phyloP scores from a whole-genome alignment of 1,140 invertebrate genomes.

The Trypoxylus dichotomus region DNA sequence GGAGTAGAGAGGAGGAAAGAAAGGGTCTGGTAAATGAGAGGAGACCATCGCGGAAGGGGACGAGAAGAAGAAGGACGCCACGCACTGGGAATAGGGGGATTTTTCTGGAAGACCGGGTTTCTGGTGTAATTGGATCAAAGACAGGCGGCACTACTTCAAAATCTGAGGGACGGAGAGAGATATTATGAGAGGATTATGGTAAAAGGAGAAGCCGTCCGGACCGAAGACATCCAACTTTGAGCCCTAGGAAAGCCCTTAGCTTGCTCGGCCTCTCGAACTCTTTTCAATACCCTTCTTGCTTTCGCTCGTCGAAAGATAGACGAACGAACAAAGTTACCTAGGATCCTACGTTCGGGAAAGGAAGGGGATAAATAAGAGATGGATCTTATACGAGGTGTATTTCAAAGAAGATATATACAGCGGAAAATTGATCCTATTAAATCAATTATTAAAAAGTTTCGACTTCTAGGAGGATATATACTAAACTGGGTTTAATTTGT shows the following conservation, averaged over 20 bases:
- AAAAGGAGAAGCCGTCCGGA: neutral
- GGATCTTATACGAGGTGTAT: too few species aligned
- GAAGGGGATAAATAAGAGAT: too few species aligned
- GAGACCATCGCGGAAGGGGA: neutral
- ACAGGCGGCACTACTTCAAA: neutral
- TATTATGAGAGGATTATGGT: slow-evolving; percentile 38
- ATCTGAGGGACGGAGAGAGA: slow-evolving; percentile 39
- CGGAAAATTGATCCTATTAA: too few species aligned
- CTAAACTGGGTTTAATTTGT: too few species aligned
- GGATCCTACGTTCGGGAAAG: too few species aligned
- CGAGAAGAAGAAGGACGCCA: neutral
- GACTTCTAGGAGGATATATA: too few species aligned
- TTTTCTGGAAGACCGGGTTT: slow-evolving; percentile 39
- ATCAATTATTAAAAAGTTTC: too few species aligned
- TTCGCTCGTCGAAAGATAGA: too few species aligned
- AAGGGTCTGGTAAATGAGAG: neutral
- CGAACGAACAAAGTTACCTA: too few species aligned
- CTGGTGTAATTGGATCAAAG: slow-evolving; percentile 45
- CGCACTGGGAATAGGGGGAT: slow-evolving; percentile 27
- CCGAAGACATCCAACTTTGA: neutral
- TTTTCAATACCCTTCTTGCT: neutral
- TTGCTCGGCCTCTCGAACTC: neutral
- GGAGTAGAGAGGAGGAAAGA: neutral
- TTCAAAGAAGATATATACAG: too few species aligned
- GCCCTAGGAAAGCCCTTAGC: too few species aligned